Evolutionary conservation across 1,140 invertebrate genomes (phyloP).

Genomic region (Drosophila tani): DNA sequence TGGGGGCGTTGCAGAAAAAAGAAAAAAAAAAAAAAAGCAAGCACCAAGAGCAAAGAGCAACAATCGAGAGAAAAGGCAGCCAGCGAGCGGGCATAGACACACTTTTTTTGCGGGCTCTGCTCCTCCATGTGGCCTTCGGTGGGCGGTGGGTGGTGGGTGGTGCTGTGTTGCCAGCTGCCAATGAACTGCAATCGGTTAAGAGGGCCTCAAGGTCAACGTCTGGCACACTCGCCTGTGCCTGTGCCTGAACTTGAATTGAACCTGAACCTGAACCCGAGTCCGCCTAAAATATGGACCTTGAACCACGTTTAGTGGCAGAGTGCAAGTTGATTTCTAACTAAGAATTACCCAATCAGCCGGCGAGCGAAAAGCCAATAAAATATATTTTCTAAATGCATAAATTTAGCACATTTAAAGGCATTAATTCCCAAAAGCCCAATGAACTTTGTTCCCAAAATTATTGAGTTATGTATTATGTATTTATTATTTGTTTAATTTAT

Average conservation of each 20-base stretch:
- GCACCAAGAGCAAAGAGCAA: slow-evolving; percentile 22
- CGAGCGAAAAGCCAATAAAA: not conserved
- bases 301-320: slow-evolving; percentile 4
- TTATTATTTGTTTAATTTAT: no score
- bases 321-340: slow-evolving; percentile 10
- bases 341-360: slow-evolving; percentile 22
- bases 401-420: not conserved
- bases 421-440: no score
- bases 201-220: slow-evolving; percentile 46
- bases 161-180: slow-evolving; percentile 24
- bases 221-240: slow-evolving; percentile 29
- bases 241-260: slow-evolving; percentile 10
- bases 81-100: slow-evolving; percentile 45
- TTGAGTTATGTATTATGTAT: no score
- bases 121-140: not conserved
- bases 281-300: slow-evolving; percentile 14
- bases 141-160: not conserved
- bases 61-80: slow-evolving; percentile 24
- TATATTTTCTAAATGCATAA: slow-evolving; percentile 11
- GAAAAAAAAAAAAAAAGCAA: not conserved
- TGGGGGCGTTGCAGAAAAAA: not conserved
- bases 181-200: slow-evolving; percentile 51
- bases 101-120: slow-evolving; percentile 32
- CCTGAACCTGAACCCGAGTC: not conserved
- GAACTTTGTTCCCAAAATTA: no score